These are phyloP conservation scores for Coreius guichenoti DNA, from an alignment of 2,797 vertebrate genomes.

Conservation along the genomic window DNA sequence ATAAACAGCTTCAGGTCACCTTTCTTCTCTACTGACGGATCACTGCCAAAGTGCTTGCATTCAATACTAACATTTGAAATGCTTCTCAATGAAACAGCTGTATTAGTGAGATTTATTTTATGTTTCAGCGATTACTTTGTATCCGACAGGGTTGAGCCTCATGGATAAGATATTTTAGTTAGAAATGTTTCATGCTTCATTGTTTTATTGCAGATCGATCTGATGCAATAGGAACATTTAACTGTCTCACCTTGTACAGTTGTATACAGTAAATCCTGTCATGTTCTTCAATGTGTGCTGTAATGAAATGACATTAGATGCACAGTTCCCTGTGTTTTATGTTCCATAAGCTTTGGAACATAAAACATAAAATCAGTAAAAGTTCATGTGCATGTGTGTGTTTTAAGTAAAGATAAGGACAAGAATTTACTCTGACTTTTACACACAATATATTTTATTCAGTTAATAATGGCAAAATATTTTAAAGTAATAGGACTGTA, in stretches of 20 bases:
- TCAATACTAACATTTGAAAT: conserved; percentile 54
- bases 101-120: conserved; percentile 36
- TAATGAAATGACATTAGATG: conserved; percentile 39
- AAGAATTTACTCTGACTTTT: background rate
- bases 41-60: conserved; percentile 50
- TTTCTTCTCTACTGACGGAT: conserved; percentile 45
- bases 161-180: conserved; percentile 37
- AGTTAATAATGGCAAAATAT: background rate
- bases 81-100: conserved; percentile 49
- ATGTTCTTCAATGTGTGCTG: conserved; percentile 14
- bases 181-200: conserved; percentile 39
- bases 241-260: conserved; percentile 43
- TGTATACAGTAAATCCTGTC: conserved; percentile 30
- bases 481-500: background rate
- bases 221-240: conserved; percentile 42
- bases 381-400: background rate
- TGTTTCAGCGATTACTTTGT: conserved; percentile 38
- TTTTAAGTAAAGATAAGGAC: conserved; percentile 36
- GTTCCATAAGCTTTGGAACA: conserved; percentile 28
- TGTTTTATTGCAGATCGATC: conserved; percentile 46
- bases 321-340: conserved; percentile 30
- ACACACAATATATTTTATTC: background rate
- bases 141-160: conserved; percentile 5
- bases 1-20: conserved; percentile 61
- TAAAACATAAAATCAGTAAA: conserved; percentile 47